Evolutionary conservation across 2,888 invertebrate species (phyloP), one percentile per base, ranked within the genome.

Genomic region (Ormyrus pomaceus): DNA sequence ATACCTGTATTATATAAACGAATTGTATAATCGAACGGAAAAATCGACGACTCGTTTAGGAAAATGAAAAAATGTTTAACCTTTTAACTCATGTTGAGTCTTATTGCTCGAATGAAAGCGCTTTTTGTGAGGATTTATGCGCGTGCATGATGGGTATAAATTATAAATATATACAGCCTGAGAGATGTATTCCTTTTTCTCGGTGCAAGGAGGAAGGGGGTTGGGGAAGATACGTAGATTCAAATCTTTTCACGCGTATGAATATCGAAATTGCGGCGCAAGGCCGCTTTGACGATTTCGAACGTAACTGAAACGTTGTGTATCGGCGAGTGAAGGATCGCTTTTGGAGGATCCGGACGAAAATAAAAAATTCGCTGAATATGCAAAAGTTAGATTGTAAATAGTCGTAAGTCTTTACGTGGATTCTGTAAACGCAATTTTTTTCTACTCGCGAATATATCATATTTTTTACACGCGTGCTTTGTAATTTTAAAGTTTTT

Each of bases 21-120:
- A 76, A 62, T 80, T 80, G 71, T 76, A 76, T 61, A 61, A 71
- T 71, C 55, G 76, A 68, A 50, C 19, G 19, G 59, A 53, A 58
- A 69, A 66, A 45, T 71, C 19, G 58, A 34, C 34, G 34, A 77
- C 65, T 81, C 68, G 58, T 70, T 62, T 61, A 50, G 53, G 19
- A 69, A 79, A 66, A 19, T 13, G 11, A 64, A 69, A 59, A 73
- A 74, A 61, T 59, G 66, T 77, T 81, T 81, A 58, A 78, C 58
- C 70, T 73, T 74, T 77, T 77, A 82, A 82, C 79, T 80, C 80
- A 80, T 78, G 81, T 81, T 81, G 81, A 81, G 81, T 81, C 66
- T 79, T 65, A 78, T 71, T 75, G 62, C 71, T 70, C 64, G 75
- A 75, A 11, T 61, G 71, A 66, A 65, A 62, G 75, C 68, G 62